Base-by-base conservation (phyloP, 2,888 invertebrate genomes). In the Folsomia manolachei region DNA sequence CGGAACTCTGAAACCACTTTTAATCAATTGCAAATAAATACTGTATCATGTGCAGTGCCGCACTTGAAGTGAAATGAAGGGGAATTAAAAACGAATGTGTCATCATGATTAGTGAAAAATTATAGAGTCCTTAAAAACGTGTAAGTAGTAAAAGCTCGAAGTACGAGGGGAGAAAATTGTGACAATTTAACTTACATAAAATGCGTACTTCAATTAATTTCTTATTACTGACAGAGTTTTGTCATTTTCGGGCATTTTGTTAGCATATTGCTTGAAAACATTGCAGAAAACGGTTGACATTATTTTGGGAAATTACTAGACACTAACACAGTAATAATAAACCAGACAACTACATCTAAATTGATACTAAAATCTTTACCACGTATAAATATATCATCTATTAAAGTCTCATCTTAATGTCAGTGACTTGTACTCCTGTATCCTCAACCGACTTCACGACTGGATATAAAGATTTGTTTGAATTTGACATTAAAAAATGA, bases 81-180 rank as follows among this genome's bases (percentile, higher is more conserved):
- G 63, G 56, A 70, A 70, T 70, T 67, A 66, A 66, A 64, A 66
- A 66, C 21, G n/a, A 66, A n/a, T 23, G 27, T 66, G 65, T 66
- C 65, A 66, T 52, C 27, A 21, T 66, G 65, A 66, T 27, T 39
- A 26, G 65, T 27, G 21, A 66, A 66, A 66, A 4, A 39, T 39
- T 39, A 39, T 9, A 14, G 39, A 39, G 39, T 9, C 39, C 39
- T 39, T 39, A 4, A 39, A 39, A 39, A 39, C 14, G 39, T 39
- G 14, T 14, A 39, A 14, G 39, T 9, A 39, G 14, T 39, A 9
- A 39, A 39, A 9, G 39, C 39, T 39, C 14, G 39, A 39, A 39
- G 39, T 39, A n/a, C n/a, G n/a, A n/a, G n/a, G n/a, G n/a, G n/a
- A n/a, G n/a, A n/a, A n/a, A n/a, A n/a, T n/a, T n/a, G n/a, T n/a